Evolutionary conservation across 2,888 invertebrate species (phyloP).

Genomic region (Adelognathus sp.): DNA sequence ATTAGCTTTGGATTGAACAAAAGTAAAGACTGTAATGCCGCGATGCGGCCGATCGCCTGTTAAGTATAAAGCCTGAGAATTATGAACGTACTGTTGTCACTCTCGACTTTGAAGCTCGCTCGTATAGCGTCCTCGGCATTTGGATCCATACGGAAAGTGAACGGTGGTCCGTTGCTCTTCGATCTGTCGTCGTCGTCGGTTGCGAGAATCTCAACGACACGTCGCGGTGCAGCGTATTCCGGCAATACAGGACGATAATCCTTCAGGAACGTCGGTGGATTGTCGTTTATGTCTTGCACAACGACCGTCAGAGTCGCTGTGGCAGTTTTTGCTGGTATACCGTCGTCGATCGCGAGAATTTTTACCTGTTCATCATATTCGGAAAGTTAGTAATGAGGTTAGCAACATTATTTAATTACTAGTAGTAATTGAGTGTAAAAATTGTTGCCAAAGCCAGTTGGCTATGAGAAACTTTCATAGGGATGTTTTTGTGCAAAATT

Average conservation of each 20-base stretch:
- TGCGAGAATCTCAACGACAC: conserved; percentile 95
- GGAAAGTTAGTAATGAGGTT: too few species aligned
- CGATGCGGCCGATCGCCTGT: too few species aligned
- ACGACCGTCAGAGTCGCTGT: conserved; percentile 97
- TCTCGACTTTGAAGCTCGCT: conserved; percentile 97
- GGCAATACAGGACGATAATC: conserved; percentile 96
- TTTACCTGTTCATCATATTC: conserved; percentile 85
- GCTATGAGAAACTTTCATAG: too few species aligned
- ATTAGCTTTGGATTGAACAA: too few species aligned
- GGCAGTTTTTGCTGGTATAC: conserved; percentile 95
- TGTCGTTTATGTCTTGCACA: conserved; percentile 97
- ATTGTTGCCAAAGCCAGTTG: too few species aligned
- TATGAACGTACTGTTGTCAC: conserved; percentile 92
- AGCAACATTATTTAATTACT: too few species aligned
- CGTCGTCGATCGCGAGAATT: conserved; percentile 97
- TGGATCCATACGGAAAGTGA: conserved; percentile 95
- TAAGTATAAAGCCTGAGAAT: too few species aligned
- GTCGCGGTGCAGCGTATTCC: conserved; percentile 95
- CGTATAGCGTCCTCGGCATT: conserved; percentile 96
- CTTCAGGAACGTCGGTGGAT: conserved; percentile 95
- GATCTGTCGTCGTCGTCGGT: conserved; percentile 97
- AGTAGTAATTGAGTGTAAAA: too few species aligned
- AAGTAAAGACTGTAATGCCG: too few species aligned
- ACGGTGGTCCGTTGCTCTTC: conserved; percentile 98
- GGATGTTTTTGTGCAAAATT: too few species aligned